Conservation (phyloP, 2,113 vertebrate species). For the Calyptomena viridis region DNA sequence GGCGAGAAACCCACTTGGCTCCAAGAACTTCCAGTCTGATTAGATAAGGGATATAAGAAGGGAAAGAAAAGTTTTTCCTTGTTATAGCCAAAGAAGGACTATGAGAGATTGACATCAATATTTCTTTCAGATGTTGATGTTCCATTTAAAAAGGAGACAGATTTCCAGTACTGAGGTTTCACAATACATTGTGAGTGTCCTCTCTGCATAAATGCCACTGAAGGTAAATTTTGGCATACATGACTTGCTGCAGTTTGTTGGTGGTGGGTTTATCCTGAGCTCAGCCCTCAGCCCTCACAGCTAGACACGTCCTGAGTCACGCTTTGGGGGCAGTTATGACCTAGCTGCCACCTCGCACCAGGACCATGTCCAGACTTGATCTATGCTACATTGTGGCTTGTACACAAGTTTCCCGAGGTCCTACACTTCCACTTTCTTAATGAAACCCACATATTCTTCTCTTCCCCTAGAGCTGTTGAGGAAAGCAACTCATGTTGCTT, state of each 20-base stretch:
- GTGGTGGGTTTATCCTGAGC: background rate
- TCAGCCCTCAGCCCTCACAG: background rate
- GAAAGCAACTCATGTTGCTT: background rate
- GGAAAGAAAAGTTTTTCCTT: background rate
- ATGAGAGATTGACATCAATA: background rate
- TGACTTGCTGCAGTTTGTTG: background rate
- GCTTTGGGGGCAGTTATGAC: fast-evolving
- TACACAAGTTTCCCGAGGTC: background rate
- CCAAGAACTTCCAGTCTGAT: background rate
- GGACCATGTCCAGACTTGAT: background rate
- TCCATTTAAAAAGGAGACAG: background rate
- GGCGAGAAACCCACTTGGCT: background rate
- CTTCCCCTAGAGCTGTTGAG: background rate
- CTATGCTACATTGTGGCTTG: background rate
- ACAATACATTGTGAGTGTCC: background rate
- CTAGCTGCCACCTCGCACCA: background rate
- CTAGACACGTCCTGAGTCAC: fast-evolving
- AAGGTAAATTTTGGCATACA: background rate
- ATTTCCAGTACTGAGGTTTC: background rate
- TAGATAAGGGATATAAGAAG: background rate
- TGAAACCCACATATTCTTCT: fast-evolving
- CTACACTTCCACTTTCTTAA: background rate
- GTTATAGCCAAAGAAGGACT: background rate
- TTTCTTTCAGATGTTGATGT: background rate
- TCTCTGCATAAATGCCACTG: background rate